phyloP scores from a whole-genome alignment of 2,113 vertebrate genomes.

The Meles meles region DNA sequence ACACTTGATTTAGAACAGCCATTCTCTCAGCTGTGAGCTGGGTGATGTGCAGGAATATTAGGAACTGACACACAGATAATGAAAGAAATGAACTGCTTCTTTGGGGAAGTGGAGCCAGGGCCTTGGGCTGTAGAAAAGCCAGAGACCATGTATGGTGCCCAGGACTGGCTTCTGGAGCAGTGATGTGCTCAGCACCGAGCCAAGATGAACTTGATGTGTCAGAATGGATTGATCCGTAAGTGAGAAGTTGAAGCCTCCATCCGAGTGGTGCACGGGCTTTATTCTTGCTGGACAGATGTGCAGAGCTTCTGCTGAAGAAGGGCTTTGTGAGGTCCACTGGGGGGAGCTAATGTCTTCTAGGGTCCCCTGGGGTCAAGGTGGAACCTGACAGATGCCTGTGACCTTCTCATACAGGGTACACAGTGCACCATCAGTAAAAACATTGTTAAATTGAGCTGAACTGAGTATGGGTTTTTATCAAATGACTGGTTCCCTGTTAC shows the following conservation, averaged over 20 bases:
- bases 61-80: neutral
- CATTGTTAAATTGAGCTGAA: neutral
- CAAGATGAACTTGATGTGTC: rapidly evolving
- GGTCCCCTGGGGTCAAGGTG: no score
- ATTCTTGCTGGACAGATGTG: no score
- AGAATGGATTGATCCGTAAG: no score
- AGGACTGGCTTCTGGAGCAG: neutral
- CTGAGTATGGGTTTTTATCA: neutral
- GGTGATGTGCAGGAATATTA: neutral
- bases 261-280: rapidly evolving
- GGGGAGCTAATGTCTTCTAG: neutral
- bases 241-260: rapidly evolving
- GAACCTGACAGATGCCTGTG: rapidly evolving
- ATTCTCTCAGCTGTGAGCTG: neutral
- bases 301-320: neutral
- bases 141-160: neutral
- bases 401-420: no score
- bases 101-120: neutral
- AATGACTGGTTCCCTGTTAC: neutral
- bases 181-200: neutral
- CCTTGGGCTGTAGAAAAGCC: neutral
- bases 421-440: neutral
- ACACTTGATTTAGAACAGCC: slow-evolving; percentile 23
- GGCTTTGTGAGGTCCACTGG: rapidly evolving
- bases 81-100: neutral